A percentile compares a stretch with the other conserved stretches of the same genome.
Conservation (phyloP, 2,797 vertebrate genomes). For the Girardinus metallicus region DNA sequence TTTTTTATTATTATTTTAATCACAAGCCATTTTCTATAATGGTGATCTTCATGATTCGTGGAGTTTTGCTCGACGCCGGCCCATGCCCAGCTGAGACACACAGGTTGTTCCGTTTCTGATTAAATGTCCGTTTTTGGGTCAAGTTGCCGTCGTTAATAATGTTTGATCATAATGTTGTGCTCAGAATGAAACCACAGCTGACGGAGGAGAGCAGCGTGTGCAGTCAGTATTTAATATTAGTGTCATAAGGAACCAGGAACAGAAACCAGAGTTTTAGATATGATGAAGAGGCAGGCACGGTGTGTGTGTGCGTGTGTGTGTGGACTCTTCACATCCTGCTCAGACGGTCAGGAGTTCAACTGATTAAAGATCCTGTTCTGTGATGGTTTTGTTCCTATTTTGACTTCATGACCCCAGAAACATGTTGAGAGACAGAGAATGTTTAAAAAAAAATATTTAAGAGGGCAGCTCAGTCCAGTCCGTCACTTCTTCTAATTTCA, state of each 20-base stretch:
- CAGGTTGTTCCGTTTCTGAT: background rate
- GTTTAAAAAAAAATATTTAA: background rate
- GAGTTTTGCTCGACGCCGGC: background rate
- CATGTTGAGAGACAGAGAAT: constrained; percentile 39
- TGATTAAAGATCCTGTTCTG: background rate
- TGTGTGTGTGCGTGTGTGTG: background rate
- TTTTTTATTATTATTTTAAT: background rate
- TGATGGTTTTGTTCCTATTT: constrained; percentile 38
- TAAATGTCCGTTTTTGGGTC: background rate
- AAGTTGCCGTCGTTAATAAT: background rate
- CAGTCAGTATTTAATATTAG: background rate
- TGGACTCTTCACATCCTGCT: background rate
- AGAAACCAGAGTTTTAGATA: background rate
- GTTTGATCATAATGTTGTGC: background rate
- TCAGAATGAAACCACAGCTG: background rate
- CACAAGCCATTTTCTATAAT: background rate
- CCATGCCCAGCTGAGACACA: background rate
- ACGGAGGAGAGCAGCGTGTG: background rate
- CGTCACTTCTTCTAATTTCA: constrained; percentile 31
- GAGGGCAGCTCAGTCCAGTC: constrained; percentile 36
- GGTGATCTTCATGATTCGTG: background rate
- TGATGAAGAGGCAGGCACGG: background rate
- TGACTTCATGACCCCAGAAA: constrained; percentile 8
- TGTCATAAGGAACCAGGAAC: background rate
- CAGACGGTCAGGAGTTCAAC: background rate